These are phyloP conservation scores for Clytia hemisphaerica DNA, from an alignment of 30 jellyfish, hydroid and myxozoan species.

Conservation along the genomic window DNA sequence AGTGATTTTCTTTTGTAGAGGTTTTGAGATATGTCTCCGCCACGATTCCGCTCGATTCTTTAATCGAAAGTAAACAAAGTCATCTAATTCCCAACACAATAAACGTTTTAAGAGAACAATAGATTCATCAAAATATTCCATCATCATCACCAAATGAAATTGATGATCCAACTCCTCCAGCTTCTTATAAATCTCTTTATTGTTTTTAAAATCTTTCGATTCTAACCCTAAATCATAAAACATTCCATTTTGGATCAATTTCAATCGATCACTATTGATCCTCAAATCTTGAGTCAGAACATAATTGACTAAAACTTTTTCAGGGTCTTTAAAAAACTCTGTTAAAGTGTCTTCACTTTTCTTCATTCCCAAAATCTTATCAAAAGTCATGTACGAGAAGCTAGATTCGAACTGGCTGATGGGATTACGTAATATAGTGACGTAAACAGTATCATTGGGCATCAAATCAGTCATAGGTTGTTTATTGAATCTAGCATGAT, in stretches of 20 bases:
- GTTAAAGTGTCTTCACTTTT: slow-evolving; percentile 60
- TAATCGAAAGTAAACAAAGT: slow-evolving; percentile 51
- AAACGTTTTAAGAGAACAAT: slow-evolving; percentile 43
- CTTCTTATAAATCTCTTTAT: slow-evolving; percentile 34
- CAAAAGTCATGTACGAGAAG: slow-evolving; percentile 65
- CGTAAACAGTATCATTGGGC: slow-evolving; percentile 74
- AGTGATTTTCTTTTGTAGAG: slow-evolving; percentile 31
- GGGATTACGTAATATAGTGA: slow-evolving; percentile 78
- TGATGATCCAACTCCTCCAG: slow-evolving; percentile 50
- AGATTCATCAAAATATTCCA: slow-evolving; percentile 77
- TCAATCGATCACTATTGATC: slow-evolving; percentile 65
- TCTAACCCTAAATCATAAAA: slow-evolving; percentile 79
- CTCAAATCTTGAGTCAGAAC: slow-evolving; percentile 78
- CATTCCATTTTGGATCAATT: slow-evolving; percentile 70
- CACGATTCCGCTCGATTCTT: slow-evolving; percentile 31
- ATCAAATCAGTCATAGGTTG: slow-evolving; percentile 44
- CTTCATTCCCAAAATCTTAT: slow-evolving; percentile 59
- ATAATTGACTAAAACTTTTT: slow-evolving; percentile 64
- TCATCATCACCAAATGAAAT: slow-evolving; percentile 69
- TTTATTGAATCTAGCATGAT: slow-evolving; percentile 69
- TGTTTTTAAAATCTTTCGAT: slow-evolving; percentile 63
- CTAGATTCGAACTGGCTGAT: slow-evolving; percentile 70
- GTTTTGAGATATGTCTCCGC: slow-evolving; percentile 26
- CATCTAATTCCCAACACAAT: slow-evolving; percentile 64
- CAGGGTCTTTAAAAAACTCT: slow-evolving; percentile 71